Conservation (phyloP, 2,888 invertebrate species). For the Dasysyrphus tricinctus region DNA sequence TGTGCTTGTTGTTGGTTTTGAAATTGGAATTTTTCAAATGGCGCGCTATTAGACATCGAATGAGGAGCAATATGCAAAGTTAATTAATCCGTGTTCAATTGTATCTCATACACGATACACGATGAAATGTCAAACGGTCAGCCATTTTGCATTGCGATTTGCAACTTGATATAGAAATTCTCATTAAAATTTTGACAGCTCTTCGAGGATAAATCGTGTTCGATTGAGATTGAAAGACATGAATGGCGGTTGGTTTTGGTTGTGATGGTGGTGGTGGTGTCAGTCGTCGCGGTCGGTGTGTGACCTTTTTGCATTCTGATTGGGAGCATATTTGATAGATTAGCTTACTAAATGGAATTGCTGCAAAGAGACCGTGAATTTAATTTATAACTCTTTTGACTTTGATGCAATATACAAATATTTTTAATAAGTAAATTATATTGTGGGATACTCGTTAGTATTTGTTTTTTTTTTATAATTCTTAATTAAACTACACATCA, state of each 20-base stretch:
- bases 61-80: conserved; percentile 69
- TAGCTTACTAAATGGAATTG: conserved; percentile 6
- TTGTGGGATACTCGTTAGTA: neutral
- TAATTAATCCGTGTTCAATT: conserved; percentile 65
- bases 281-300: conserved; percentile 3
- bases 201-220: conserved; percentile 73
- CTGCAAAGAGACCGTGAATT: conserved; percentile 20
- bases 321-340: conserved; percentile 48
- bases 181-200: conserved; percentile 74
- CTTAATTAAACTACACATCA: neutral
- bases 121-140: conserved; percentile 71
- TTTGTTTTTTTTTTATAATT: neutral
- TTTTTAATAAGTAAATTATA: neutral
- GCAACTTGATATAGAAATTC: conserved; percentile 39
- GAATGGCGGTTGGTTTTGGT: neutral
- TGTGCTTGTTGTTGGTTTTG: conserved; percentile 36
- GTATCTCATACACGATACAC: conserved; percentile 17
- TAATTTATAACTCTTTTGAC: conserved; percentile 10
- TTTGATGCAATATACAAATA: neutral
- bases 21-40: conserved; percentile 60
- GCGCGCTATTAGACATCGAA: conserved; percentile 43
- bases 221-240: conserved; percentile 65
- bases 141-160: conserved; percentile 35
- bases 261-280: neutral
- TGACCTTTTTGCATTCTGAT: conserved; percentile 56